Evolutionary conservation across 2,888 invertebrate species (phyloP), one percentile per base, ranked within the genome.

Genomic region (Palloptera scutellata): DNA sequence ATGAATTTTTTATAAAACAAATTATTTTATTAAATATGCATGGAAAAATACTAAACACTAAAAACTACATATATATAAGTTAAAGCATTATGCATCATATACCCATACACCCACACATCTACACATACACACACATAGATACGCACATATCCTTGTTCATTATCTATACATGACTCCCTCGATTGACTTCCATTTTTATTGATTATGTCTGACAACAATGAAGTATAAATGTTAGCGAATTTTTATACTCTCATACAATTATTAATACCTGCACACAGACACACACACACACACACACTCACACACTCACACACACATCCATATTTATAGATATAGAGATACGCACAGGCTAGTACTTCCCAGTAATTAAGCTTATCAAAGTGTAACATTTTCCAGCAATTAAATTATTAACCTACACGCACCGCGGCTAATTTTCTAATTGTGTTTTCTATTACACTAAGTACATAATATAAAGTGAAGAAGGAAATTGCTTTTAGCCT

Each of bases 241-340:
- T 30, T n/a, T n/a, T n/a, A n/a, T n/a, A n/a, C n/a, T n/a, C n/a
- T n/a, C n/a, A n/a, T 30, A 30, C 30, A 30, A 30, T 30, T 30
- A 53, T 61, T 13, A 20, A 42, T 10, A 42, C 42, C 52, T 15
- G 48, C 13, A 48, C 19, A 53, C 41, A 12, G 71, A 68, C 72
- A 60, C 70, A 70, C 15, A 48, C 52, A 43, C 40, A 30, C 67
- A 45, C 15, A 61, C 66, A 69, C 48, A 66, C 58, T 51, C 20
- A 48, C 51, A 61, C 52, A 66, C 53, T 53, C 51, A 65, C 55
- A 55, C 19, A 64, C 57, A 30, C 17, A 45, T 59, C 12, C 52
- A 51, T 11, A 52, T 40, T 17, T 19, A 41, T 19, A 41, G 15
- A 5, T 17, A 54, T 17, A 10, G 17, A 53, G 13, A n/a, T 15